Evolutionary conservation across 2,113 vertebrate species (phyloP).

Genomic region (Alligator sinensis): DNA sequence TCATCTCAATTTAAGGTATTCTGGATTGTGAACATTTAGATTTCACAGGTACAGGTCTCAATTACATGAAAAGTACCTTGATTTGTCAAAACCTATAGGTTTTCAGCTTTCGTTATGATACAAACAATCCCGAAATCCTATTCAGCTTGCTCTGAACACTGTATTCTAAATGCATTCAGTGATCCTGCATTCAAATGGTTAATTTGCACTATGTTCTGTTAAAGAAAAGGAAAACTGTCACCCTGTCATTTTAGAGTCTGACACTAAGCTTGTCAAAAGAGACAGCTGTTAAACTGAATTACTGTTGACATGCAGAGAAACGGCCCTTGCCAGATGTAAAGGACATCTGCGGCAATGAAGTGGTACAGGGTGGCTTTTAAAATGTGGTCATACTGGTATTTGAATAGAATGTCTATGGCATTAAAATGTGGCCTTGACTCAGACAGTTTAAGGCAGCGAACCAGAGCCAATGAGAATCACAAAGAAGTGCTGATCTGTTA

Average conservation of each 20-base stretch:
- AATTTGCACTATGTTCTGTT: conserved; percentile 79
- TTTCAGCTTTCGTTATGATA: not conserved
- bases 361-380: conserved; percentile 81
- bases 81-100: conserved; percentile 26
- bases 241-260: conserved; percentile 83
- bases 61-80: not conserved
- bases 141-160: conserved; percentile 19
- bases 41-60: conserved; percentile 32
- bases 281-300: conserved; percentile 89
- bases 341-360: conserved; percentile 85
- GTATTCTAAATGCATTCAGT: conserved; percentile 18
- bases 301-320: conserved; percentile 82
- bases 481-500: conserved; percentile 74
- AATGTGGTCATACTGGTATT: conserved; percentile 80
- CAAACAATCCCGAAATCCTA: conserved; percentile 33
- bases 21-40: not conserved
- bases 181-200: conserved; percentile 75
- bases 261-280: conserved; percentile 87
- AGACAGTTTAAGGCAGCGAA: conserved; percentile 65
- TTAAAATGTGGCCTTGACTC: conserved; percentile 78
- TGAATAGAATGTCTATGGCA: conserved; percentile 76
- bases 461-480: conserved; percentile 71
- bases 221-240: conserved; percentile 82
- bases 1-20: not conserved
- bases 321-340: conserved; percentile 84